These are phyloP conservation scores for Aramus guarauna DNA, from an alignment of 2,113 vertebrate genomes.

Conservation along the genomic window DNA sequence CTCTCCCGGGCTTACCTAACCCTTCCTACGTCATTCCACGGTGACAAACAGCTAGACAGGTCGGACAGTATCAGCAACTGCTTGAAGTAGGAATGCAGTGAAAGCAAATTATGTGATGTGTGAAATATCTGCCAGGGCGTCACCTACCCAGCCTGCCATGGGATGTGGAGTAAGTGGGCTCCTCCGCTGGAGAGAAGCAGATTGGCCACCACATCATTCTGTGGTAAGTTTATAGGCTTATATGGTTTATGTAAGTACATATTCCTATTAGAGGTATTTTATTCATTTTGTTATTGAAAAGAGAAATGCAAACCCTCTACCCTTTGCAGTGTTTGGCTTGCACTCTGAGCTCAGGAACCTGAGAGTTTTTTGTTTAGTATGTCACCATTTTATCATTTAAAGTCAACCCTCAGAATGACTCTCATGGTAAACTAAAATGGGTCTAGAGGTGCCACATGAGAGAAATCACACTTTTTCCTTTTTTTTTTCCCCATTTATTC, in stretches of 20 bases:
- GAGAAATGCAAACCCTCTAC: neutral
- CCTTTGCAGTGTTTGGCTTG: neutral
- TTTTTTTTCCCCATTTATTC: neutral
- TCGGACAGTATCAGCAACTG: neutral
- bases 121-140: slow-evolving; percentile 82
- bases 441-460: neutral
- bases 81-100: neutral
- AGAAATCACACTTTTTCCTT: neutral
- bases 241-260: neutral
- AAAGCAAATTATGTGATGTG: neutral
- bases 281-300: neutral
- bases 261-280: neutral
- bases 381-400: neutral
- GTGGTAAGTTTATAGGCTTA: slow-evolving; percentile 78
- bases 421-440: neutral
- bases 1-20: neutral
- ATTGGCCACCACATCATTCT: slow-evolving; percentile 93
- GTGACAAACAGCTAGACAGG: neutral
- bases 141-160: slow-evolving; percentile 96
- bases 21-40: neutral
- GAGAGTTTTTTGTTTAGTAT: neutral
- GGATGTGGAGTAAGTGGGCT: slow-evolving; percentile 98
- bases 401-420: neutral
- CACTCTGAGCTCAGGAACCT: neutral
- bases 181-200: slow-evolving; percentile 94